Evolutionary conservation across 2,113 vertebrate genomes (phyloP), one percentile per base, ranked within the genome.

Genomic region (Tinamus guttatus): DNA sequence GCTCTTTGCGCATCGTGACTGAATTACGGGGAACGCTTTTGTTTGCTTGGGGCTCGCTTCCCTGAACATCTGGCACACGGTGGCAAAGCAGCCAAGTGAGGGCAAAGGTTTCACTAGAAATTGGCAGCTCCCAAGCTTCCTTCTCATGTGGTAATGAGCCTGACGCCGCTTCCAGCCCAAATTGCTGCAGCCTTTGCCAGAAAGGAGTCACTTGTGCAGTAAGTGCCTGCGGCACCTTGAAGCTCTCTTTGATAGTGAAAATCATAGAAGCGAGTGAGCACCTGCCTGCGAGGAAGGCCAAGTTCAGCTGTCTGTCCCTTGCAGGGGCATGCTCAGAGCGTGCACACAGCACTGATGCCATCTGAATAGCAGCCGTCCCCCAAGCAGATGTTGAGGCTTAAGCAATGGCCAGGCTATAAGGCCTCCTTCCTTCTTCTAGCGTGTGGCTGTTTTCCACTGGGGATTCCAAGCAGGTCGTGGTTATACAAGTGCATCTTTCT

Each of bases 71-170:
- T 96, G 96, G 91, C 81, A 88, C 81, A 62, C 7, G 27, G 40
- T 45, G 21, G 8, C 74, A 79, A 85, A 94, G 82, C 89, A 93
- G 94, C 93, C 97, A 97, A 97, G 64, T 93, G 75, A 93, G 95
- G 89, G 87, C 91, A 97, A 96, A 96, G 93, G 89, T 96, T 94
- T 89, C 59, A 4, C 69, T 79, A 75, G 78, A 83, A 96, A 80
- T 90, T 92, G 91, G 93, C 94, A 92, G 94, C 87, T 96, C 77
- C 79, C 32, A 24, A 58, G 56, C 78, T 92, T 95, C 78, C 56
- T 92, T 84, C 89, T 94, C n/a, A 5, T 90, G 77, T 71, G 60
- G 51, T 82, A 97, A 91, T 93, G 78, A 94, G 84, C 56, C 74
- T 49, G 54, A 14, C 3, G 67, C 92, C 6, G 38, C 85, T 93